Percentiles rank a stretch among this genome's conserved stretches.
Evolutionary conservation across 2,113 vertebrate genomes (phyloP).

Genomic region (Montifringilla adamsi): DNA sequence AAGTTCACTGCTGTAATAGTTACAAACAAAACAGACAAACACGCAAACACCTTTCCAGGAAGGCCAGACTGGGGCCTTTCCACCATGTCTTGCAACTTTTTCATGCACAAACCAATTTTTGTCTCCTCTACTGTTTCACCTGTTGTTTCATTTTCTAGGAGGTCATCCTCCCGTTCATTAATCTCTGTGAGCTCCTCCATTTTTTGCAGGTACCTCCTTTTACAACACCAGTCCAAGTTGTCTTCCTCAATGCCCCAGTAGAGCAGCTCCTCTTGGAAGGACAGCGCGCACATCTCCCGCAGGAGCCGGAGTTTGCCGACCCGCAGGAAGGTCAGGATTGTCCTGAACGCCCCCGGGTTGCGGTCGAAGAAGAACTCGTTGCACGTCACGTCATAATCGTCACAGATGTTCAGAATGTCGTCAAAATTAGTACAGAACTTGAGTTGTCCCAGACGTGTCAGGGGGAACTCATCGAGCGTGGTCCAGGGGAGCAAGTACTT

Average conservation of each 20-base stretch:
- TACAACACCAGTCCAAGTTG: conserved; percentile 93
- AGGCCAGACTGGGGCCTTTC: conserved; percentile 96
- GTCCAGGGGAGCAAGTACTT: conserved; percentile 95
- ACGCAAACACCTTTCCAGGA: conserved; percentile 96
- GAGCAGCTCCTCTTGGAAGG: conserved; percentile 94
- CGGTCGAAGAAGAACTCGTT: conserved; percentile 99
- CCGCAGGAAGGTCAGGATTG: conserved; percentile 92
- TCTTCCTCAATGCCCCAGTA: conserved; percentile 97
- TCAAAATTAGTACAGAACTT: conserved; percentile 93
- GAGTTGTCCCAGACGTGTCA: conserved; percentile 90
- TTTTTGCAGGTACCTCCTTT: conserved; percentile 89
- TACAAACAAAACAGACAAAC: conserved; percentile 94
- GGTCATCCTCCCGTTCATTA: conserved; percentile 84
- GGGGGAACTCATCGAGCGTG: conserved; percentile 92
- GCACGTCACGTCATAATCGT: conserved; percentile 91
- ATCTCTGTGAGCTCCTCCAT: conserved; percentile 91
- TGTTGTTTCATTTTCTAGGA: conserved; percentile 69
- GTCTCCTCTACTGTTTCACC: conserved; percentile 70
- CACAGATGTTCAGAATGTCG: conserved; percentile 93
- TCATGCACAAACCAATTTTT: conserved; percentile 83
- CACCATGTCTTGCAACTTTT: conserved; percentile 92
- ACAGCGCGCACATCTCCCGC: conserved; percentile 92
- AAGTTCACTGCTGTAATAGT: conserved; percentile 96
- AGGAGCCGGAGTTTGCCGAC: conserved; percentile 91
- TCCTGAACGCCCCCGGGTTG: conserved; percentile 91